phyloP scores from a whole-genome alignment of 1,140 invertebrate genomes.

The Euura saliciscinereae region DNA sequence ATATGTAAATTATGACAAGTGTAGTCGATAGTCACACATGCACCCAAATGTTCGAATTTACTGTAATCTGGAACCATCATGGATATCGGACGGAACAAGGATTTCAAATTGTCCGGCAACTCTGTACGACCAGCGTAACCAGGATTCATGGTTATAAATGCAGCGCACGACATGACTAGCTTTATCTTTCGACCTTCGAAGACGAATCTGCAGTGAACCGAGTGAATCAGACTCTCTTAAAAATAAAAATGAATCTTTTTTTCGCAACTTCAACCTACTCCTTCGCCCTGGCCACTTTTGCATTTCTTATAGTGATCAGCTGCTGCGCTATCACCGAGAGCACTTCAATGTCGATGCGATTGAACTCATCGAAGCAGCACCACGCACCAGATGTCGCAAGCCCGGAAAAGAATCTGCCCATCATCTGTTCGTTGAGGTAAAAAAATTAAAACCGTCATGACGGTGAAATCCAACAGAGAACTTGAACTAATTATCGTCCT shows the following conservation, averaged over 20 bases:
- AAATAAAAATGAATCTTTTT: background rate
- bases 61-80: slow-evolving; percentile 95
- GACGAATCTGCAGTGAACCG: slow-evolving; percentile 67
- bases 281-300: slow-evolving; percentile 69
- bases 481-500: background rate
- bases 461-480: no score
- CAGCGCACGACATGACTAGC: slow-evolving; percentile 82
- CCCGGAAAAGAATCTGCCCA: slow-evolving; percentile 87
- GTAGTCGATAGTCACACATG: slow-evolving; percentile 16
- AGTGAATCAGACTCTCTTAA: background rate
- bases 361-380: slow-evolving; percentile 94
- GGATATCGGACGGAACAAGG: slow-evolving; percentile 85
- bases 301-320: slow-evolving; percentile 78
- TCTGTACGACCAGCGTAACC: slow-evolving; percentile 89
- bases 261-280: slow-evolving; percentile 54
- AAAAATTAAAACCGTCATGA: no score
- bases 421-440: slow-evolving; percentile 65
- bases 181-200: slow-evolving; percentile 91
- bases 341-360: slow-evolving; percentile 90
- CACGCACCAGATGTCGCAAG: slow-evolving; percentile 87
- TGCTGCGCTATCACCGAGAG: slow-evolving; percentile 88
- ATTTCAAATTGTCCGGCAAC: slow-evolving; percentile 83
- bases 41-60: slow-evolving; percentile 43
- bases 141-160: slow-evolving; percentile 92
- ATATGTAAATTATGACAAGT: slow-evolving; percentile 17